Evolutionary conservation across 2,113 vertebrate genomes (phyloP).

Genomic region (Lagenorhynchus albirostris): DNA sequence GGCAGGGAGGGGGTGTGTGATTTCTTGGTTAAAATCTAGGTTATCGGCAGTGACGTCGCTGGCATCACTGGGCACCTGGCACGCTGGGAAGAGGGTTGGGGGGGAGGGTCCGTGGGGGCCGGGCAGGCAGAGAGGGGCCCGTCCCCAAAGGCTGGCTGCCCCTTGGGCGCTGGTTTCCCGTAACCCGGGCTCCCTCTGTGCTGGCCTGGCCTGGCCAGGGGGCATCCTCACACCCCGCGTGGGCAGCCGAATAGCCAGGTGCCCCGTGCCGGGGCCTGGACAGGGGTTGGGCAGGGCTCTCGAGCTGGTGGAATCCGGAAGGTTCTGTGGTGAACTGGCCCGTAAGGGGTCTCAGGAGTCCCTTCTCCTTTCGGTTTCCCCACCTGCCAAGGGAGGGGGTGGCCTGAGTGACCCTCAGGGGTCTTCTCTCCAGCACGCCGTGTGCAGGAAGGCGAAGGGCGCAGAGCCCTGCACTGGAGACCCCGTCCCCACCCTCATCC

Average conservation of each 20-base stretch:
- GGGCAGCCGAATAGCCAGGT: neutral
- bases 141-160: neutral
- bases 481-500: accelerated
- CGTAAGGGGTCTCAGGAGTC: accelerated
- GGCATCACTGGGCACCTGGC: neutral
- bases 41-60: slow-evolving; percentile 50
- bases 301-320: neutral
- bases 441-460: accelerated
- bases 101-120: neutral
- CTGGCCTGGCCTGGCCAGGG: neutral
- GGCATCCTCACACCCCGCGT: accelerated
- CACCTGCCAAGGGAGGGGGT: neutral
- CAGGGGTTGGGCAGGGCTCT: accelerated
- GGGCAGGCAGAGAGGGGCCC: neutral
- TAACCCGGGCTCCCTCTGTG: accelerated
- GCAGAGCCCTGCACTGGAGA: accelerated
- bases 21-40: slow-evolving; percentile 71
- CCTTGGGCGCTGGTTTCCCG: accelerated
- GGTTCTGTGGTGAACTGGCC: neutral
- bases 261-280: accelerated
- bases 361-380: neutral
- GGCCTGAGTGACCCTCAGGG: no score
- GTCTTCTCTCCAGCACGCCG: accelerated
- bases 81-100: neutral
- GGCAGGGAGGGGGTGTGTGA: slow-evolving; percentile 49